Conservation (phyloP, 2,888 invertebrate genomes). For the Iselma pallidipennis region DNA sequence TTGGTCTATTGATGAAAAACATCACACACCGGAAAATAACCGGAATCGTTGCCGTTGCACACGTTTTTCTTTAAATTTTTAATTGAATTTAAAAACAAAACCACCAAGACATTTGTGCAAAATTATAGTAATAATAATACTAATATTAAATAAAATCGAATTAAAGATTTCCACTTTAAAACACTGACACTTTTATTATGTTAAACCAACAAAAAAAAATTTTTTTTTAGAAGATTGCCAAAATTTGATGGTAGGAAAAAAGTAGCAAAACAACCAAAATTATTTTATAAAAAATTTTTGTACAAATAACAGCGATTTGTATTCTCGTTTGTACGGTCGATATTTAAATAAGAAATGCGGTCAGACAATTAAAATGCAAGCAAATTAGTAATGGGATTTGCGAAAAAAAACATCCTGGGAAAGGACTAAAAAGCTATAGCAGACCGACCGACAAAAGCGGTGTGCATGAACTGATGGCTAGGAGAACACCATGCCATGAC, state of each 20-base stretch:
- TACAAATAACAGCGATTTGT: neutral
- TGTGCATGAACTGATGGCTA: constrained; percentile 47
- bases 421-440: constrained; percentile 3
- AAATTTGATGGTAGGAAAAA: constrained; percentile 27
- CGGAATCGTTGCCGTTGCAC: constrained; percentile 10
- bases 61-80: constrained; percentile 11
- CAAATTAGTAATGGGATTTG: constrained; percentile 32
- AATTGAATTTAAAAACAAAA: neutral
- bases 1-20: constrained; percentile 43
- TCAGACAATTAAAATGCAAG: constrained; percentile 29
- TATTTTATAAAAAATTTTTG: no score
- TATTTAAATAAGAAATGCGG: constrained; percentile 27
- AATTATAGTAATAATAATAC: no score
- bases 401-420: constrained; percentile 24
- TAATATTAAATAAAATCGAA: neutral
- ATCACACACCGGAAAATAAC: constrained; percentile 35
- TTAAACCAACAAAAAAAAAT: neutral
- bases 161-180: neutral
- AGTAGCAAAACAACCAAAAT: neutral
- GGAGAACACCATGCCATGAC: constrained; percentile 47
- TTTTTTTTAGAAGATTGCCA: constrained; percentile 10
- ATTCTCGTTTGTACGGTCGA: neutral
- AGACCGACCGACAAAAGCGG: constrained; percentile 31
- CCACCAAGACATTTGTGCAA: no score
- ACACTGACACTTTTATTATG: neutral